phyloP scores from a whole-genome alignment of 2,797 vertebrate species.

The Microcaecilia unicolor region DNA sequence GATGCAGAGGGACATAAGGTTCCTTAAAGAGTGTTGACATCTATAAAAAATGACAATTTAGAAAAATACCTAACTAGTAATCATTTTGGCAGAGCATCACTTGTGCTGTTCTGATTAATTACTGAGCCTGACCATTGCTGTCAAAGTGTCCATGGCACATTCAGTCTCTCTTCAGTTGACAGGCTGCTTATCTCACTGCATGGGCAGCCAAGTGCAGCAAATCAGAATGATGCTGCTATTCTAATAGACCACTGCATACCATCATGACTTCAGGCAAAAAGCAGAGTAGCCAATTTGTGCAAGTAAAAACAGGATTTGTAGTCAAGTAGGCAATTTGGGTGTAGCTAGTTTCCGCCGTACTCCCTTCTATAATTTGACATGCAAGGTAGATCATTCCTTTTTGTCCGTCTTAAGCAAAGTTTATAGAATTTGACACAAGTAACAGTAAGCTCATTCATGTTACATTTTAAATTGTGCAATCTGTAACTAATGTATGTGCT shows the following conservation, averaged over 20 bases:
- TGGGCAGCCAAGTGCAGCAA: constrained; percentile 21
- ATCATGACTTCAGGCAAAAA: constrained; percentile 23
- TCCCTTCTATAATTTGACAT: constrained; percentile 5
- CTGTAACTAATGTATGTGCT: constrained; percentile 1
- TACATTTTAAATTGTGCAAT: neutral
- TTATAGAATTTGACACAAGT: too few species aligned
- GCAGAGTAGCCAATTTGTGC: constrained; percentile 14
- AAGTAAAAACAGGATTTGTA: too few species aligned
- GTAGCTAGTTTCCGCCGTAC: constrained; percentile 9
- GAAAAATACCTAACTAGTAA: neutral
- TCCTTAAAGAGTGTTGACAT: neutral
- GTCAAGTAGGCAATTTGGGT: too few species aligned
- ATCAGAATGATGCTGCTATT: constrained; percentile 6
- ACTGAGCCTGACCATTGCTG: neutral
- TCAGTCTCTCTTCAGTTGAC: constrained; percentile 14
- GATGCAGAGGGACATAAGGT: neutral
- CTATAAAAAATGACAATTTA: neutral
- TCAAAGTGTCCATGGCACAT: constrained; percentile 6
- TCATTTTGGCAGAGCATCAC: neutral
- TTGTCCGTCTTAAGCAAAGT: neutral
- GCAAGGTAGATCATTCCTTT: neutral
- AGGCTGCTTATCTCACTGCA: constrained; percentile 16
- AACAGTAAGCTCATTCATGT: too few species aligned
- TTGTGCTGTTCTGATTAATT: neutral
- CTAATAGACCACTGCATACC: constrained; percentile 24